A percentile compares a stretch with the other conserved stretches of the same genome.
These are phyloP conservation scores for Hippopotamyrus pictus DNA, from an alignment of 2,797 vertebrate species.

Conservation along the genomic window DNA sequence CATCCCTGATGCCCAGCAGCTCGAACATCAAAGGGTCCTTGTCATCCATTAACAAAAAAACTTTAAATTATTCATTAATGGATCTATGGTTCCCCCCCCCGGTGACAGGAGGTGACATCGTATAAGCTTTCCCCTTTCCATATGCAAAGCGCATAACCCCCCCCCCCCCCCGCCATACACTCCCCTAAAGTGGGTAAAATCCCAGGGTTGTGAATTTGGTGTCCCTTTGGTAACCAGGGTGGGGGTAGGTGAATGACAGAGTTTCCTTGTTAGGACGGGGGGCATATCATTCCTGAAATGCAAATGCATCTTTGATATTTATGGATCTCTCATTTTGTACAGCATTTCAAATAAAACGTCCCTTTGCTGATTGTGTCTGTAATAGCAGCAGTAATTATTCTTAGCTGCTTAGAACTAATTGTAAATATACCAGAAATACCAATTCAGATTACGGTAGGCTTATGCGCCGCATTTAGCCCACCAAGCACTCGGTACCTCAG, in stretches of 20 bases:
- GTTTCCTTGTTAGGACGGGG: not conserved
- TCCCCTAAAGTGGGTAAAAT: not conserved
- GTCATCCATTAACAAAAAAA: conserved; percentile 9
- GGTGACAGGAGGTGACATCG: not conserved
- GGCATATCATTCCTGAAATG: not conserved
- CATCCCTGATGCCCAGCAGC: conserved; percentile 10
- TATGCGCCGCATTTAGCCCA: not conserved
- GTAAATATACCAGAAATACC: not conserved
- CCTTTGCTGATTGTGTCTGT: not conserved
- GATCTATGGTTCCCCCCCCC: not conserved
- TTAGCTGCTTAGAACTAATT: not conserved
- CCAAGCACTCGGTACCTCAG: not conserved
- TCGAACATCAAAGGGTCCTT: conserved; percentile 27
- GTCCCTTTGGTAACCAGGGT: not conserved
- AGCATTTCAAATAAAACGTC: not conserved
- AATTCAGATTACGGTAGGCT: not conserved
- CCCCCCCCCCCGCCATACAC: not conserved
- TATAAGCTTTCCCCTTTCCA: not conserved
- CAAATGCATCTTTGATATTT: not conserved
- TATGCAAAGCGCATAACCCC: too few species aligned
- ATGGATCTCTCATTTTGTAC: not conserved
- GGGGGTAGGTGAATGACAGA: not conserved
- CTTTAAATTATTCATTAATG: conserved; percentile 11
- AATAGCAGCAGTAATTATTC: not conserved
- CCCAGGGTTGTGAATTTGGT: not conserved